Base-by-base conservation (phyloP, 2,888 invertebrate species). In the Scaptomyza reducta region DNA sequence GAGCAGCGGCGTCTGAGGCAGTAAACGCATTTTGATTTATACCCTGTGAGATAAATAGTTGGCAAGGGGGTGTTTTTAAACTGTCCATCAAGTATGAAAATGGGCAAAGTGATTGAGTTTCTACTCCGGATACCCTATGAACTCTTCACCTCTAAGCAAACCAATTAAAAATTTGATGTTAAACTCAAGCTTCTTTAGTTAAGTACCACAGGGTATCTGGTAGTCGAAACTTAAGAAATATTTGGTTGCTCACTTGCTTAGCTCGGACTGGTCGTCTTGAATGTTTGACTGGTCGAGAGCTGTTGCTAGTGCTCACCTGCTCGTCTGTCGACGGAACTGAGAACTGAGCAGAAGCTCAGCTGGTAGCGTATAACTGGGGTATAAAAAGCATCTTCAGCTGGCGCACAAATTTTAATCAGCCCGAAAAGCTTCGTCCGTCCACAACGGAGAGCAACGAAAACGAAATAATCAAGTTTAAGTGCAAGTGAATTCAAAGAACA, bases 341-440 rank as follows among this genome's bases (percentile, higher is more conserved):
- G 81, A 80, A 87, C 74, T 60, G 76, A 73, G 54, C 57, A 60
- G 59, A 54, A 45, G 59, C 77, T 68, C 74, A 55, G 64, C 61
- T 73, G 53, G 53, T 49, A 29, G 18, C 10, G 45, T 41, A 46
- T 42, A 49, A 45, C 51, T 41, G 63, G n/a, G 29, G 75, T 90
- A 90, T 90, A 90, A 90, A 90, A 90, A 90, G 90, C 90, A 90
- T 90, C 90, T 90, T 89, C 80, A 79, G 79, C 65, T 75, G 71
- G 73, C 76, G 79, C 79, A 83, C 87, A 83, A 89, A 88, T 90
- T 90, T 90, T 90, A 90, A 90, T 90, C 90, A 90, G 82, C 81
- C 70, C 76, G 79, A 78, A 80, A 79, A 89, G 91, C 90, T 90
- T 76, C 82, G 76, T 57, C 70, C 70, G 84, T 72, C 72, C 76